A percentile compares a stretch with the other conserved stretches of the same genome.
phyloP scores from a whole-genome alignment of 2,888 invertebrate species.

The Phytoseiulus persimilis region DNA sequence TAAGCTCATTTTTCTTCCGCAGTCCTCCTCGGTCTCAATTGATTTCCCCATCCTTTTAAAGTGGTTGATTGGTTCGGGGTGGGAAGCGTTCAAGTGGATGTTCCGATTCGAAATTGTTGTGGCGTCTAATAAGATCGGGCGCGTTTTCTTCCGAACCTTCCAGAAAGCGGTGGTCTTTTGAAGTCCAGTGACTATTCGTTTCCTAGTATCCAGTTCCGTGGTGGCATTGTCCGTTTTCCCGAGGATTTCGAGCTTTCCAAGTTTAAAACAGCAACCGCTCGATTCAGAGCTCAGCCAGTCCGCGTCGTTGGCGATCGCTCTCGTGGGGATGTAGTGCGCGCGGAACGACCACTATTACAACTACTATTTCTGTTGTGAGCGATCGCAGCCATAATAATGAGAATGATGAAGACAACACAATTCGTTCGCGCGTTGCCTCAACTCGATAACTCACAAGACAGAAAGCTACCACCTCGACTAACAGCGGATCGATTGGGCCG shows the following conservation, averaged over 20 bases:
- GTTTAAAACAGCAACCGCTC: not conserved
- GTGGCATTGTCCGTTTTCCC: not conserved
- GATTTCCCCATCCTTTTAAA: not conserved
- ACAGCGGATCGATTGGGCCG: too few species aligned
- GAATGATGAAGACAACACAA: not conserved
- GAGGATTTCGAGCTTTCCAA: not conserved
- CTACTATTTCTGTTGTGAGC: not conserved
- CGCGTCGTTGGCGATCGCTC: too few species aligned
- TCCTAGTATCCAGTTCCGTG: not conserved
- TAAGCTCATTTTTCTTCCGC: not conserved
- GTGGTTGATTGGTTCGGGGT: not conserved
- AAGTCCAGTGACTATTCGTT: not conserved
- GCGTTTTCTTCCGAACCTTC: not conserved
- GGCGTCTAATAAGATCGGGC: not conserved
- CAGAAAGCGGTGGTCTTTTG: not conserved
- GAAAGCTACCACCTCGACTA: too few species aligned
- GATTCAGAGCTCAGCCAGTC: not conserved
- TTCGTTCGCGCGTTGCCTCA: not conserved
- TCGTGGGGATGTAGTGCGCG: not conserved
- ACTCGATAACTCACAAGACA: not conserved
- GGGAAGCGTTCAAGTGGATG: not conserved
- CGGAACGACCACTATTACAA: not conserved
- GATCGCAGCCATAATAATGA: not conserved
- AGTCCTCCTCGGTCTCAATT: too few species aligned
- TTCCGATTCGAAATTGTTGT: not conserved